Percentiles rank a stretch among this genome's conserved stretches.
Conservation (phyloP, 2,888 invertebrate species). For the Scotopteryx bipunctaria region DNA sequence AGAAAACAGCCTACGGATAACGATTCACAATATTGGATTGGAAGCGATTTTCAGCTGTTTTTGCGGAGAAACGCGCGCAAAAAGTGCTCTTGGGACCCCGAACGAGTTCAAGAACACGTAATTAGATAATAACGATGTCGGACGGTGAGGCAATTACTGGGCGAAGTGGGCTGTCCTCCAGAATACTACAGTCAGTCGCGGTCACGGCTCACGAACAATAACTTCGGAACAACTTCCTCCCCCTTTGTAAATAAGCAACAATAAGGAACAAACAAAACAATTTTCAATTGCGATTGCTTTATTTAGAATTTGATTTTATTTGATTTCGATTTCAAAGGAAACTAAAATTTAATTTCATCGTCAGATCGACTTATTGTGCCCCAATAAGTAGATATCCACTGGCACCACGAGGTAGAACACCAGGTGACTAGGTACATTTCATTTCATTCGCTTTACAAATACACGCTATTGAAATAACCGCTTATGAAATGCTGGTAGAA, state of each 20-base stretch:
- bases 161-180: slow-evolving; percentile 35
- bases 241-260: slow-evolving; percentile 51
- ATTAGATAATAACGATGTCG: slow-evolving; percentile 52
- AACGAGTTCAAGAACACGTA: slow-evolving; percentile 44
- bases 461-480: too few relatives aligned
- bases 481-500: too few relatives aligned
- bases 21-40: slow-evolving; percentile 28
- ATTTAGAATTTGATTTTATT: slow-evolving; percentile 34
- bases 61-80: slow-evolving; percentile 25
- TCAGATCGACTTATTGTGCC: slow-evolving; percentile 12
- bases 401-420: too few relatives aligned
- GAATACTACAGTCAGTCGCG: slow-evolving; percentile 23
- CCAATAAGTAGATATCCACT: too few relatives aligned
- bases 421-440: too few relatives aligned
- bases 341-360: slow-evolving; percentile 28
- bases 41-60: slow-evolving; percentile 29
- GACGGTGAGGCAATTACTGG: slow-evolving; percentile 53
- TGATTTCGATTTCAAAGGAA: slow-evolving; percentile 18
- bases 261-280: slow-evolving; percentile 48
- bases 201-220: slow-evolving; percentile 49
- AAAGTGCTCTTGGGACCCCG: slow-evolving; percentile 31
- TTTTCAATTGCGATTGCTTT: slow-evolving; percentile 36
- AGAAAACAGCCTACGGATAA: slow-evolving; percentile 19
- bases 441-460: too few relatives aligned
- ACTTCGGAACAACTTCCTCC: slow-evolving; percentile 43